A percentile compares a stretch with the other conserved stretches of the same genome.
These are phyloP conservation scores for Epicampocera succincta DNA, from an alignment of 2,888 invertebrate genomes.

Conservation along the genomic window DNA sequence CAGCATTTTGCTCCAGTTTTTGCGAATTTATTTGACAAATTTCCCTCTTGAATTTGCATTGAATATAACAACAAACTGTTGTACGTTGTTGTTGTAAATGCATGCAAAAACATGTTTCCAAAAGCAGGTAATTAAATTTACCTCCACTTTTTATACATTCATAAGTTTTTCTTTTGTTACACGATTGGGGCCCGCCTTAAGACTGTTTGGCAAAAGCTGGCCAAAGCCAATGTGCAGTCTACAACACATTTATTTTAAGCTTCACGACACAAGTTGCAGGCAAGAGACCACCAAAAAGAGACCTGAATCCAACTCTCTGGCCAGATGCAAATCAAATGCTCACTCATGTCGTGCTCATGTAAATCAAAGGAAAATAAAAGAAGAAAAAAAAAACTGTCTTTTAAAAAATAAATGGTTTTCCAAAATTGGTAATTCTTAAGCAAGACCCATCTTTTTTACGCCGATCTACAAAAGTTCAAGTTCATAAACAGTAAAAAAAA, in stretches of 20 bases:
- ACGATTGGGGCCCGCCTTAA: not conserved
- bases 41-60: no score
- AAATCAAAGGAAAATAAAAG: no score
- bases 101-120: no score
- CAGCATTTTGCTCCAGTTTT: no score
- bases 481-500: constrained; percentile 57
- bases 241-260: constrained; percentile 20
- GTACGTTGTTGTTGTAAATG: no score
- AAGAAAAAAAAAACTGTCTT: no score
- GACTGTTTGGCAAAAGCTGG: not conserved
- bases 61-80: no score
- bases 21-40: no score
- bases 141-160: no score
- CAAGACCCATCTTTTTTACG: constrained; percentile 12
- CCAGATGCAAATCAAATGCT: constrained; percentile 11
- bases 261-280: constrained; percentile 7
- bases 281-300: constrained; percentile 31
- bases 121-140: no score
- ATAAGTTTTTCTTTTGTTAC: not conserved
- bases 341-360: no score
- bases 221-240: constrained; percentile 34
- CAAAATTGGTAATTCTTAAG: constrained; percentile 38
- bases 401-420: constrained; percentile 10
- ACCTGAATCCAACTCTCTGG: constrained; percentile 4
- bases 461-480: constrained; percentile 67